phyloP scores from a whole-genome alignment of 2,888 invertebrate genomes.

The Chaitophorus viminalis region DNA sequence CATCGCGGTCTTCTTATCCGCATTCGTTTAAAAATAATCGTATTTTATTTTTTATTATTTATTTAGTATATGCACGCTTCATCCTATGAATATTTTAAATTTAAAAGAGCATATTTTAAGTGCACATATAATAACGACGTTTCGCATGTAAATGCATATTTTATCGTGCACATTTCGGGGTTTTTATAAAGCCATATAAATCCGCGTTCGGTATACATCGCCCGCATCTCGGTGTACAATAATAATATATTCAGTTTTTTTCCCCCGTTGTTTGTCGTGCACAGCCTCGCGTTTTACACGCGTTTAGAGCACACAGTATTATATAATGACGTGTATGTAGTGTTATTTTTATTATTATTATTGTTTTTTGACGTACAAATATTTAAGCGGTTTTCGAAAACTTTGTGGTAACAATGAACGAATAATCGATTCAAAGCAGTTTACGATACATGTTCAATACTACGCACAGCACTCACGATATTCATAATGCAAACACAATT shows the following conservation, averaged over 20 bases:
- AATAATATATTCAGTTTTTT: constrained; percentile 50
- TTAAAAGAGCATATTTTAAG: constrained; percentile 61
- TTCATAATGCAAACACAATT: background rate
- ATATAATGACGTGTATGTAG: background rate
- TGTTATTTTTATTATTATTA: background rate
- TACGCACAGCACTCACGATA: too few species aligned
- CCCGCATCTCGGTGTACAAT: background rate
- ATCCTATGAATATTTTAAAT: constrained; percentile 61
- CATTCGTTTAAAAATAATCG: constrained; percentile 60
- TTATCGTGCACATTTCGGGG: constrained; percentile 56
- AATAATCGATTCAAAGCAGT: constrained; percentile 21
- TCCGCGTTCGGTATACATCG: constrained; percentile 26
- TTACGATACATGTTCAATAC: background rate
- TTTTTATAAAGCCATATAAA: constrained; percentile 58
- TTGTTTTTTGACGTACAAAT: constrained; percentile 43
- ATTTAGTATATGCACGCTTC: background rate
- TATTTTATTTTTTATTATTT: constrained; percentile 30
- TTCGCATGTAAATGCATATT: constrained; percentile 62
- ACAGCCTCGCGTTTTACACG: background rate
- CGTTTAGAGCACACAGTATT: background rate
- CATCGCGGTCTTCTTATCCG: constrained; percentile 49
- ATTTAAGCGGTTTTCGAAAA: constrained; percentile 48
- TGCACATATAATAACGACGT: constrained; percentile 59
- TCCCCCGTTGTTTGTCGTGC: constrained; percentile 15
- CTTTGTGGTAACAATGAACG: constrained; percentile 27